These are phyloP conservation scores for Acinonyx jubatus DNA, from an alignment of 2,113 vertebrate species.

Conservation along the genomic window DNA sequence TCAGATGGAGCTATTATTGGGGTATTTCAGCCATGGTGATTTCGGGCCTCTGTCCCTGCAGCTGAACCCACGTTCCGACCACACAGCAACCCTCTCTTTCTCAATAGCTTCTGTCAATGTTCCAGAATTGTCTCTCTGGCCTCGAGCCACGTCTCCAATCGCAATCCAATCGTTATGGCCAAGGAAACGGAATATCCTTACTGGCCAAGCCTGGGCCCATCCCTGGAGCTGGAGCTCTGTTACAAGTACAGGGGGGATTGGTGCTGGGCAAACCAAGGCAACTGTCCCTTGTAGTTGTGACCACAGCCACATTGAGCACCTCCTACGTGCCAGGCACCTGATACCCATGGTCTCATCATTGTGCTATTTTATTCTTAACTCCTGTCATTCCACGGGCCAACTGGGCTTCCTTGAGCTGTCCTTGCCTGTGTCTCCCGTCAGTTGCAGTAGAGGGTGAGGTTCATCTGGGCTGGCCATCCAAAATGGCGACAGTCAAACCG, in stretches of 20 bases:
- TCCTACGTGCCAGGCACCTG: rapidly evolving
- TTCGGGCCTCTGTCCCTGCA: neutral
- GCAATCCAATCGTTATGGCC: neutral
- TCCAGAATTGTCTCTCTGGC: neutral
- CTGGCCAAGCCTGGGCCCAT: neutral
- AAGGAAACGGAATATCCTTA: neutral
- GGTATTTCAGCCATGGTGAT: neutral
- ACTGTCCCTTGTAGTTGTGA: rapidly evolving
- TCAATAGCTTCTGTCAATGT: neutral
- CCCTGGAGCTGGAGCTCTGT: neutral
- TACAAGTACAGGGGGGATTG: neutral
- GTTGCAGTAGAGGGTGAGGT: neutral
- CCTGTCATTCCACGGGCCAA: neutral
- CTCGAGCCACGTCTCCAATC: neutral
- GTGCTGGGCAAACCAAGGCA: neutral
- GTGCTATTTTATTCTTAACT: neutral
- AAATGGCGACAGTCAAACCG: neutral
- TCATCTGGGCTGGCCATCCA: neutral
- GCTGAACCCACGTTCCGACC: neutral
- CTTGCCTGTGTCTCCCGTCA: neutral
- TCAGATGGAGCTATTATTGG: rapidly evolving
- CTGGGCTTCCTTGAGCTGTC: neutral
- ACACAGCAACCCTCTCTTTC: neutral
- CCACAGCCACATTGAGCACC: neutral
- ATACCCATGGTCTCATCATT: rapidly evolving